phyloP scores from a whole-genome alignment of 2,888 invertebrate genomes.

The Cecidostiba fungosa region DNA sequence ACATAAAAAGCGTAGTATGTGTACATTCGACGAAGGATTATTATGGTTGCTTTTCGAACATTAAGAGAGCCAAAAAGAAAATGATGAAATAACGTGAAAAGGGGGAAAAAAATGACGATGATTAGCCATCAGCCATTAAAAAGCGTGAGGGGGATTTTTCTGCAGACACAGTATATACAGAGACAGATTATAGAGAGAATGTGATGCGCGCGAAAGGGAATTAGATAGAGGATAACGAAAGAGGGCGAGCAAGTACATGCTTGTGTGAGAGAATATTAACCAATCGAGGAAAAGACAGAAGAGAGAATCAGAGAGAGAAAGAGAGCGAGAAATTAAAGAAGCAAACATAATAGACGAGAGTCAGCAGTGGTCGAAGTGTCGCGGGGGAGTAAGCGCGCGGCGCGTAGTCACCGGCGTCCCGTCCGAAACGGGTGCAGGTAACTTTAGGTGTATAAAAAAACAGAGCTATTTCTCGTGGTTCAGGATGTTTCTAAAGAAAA shows the following conservation, averaged over 20 bases:
- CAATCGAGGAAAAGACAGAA: constrained; percentile 54
- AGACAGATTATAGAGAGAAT: constrained; percentile 51
- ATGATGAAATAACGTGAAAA: background rate
- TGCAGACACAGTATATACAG: constrained; percentile 55
- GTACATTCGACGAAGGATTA: constrained; percentile 78
- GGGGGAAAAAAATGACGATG: constrained; percentile 60
- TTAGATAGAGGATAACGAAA: constrained; percentile 57
- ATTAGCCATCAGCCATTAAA: constrained; percentile 57
- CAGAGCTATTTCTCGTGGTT: constrained; percentile 70
- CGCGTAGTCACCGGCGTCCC: constrained; percentile 76
- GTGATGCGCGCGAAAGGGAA: constrained; percentile 64
- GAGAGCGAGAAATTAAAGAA: background rate
- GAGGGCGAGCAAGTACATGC: constrained; percentile 63
- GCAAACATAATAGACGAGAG: background rate
- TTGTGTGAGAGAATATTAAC: constrained; percentile 58
- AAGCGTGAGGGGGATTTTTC: constrained; percentile 67
- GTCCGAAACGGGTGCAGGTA: constrained; percentile 77
- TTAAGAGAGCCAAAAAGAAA: constrained; percentile 61
- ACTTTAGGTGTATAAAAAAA: constrained; percentile 78
- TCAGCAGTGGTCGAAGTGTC: constrained; percentile 8
- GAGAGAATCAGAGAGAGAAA: constrained; percentile 29
- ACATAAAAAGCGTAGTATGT: constrained; percentile 74
- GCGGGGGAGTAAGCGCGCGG: background rate
- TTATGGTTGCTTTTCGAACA: constrained; percentile 77
- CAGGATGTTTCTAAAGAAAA: constrained; percentile 67